Evolutionary conservation across 2,888 invertebrate genomes (phyloP).

Genomic region (Stenolophus ochropezus): DNA sequence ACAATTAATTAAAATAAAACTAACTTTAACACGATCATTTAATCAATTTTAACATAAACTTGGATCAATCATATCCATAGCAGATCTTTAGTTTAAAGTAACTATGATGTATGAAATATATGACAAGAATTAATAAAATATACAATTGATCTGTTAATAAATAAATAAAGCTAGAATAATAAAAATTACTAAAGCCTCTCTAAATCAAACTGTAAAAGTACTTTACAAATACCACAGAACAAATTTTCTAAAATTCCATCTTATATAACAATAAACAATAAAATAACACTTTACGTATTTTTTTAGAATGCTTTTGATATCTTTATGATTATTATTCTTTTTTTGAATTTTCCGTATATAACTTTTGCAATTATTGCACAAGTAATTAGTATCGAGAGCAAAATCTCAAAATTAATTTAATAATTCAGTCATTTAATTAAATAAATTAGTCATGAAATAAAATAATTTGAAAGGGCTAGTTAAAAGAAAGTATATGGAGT

Average conservation of each 20-base stretch:
- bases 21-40: neutral
- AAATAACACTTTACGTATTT: constrained; percentile 52
- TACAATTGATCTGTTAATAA: constrained; percentile 51
- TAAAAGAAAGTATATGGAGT: constrained; percentile 4
- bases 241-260: constrained; percentile 53
- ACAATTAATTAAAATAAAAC: neutral
- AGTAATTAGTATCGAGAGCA: constrained; percentile 9
- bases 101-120: constrained; percentile 34
- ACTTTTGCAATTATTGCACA: constrained; percentile 55
- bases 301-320: constrained; percentile 39
- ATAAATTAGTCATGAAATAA: neutral
- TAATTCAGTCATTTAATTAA: constrained; percentile 4
- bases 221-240: constrained; percentile 57
- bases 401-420: neutral
- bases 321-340: constrained; percentile 40
- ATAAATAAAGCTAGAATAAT: constrained; percentile 54
- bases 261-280: constrained; percentile 56
- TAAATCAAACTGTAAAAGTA: constrained; percentile 50
- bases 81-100: constrained; percentile 54
- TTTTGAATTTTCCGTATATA: constrained; percentile 49
- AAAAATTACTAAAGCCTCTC: constrained; percentile 34
- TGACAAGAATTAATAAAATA: constrained; percentile 43
- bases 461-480: neutral
- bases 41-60: neutral
- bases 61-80: constrained; percentile 21